Base-by-base conservation (phyloP, 2,797 vertebrate genomes). In the Falco naumanni region DNA sequence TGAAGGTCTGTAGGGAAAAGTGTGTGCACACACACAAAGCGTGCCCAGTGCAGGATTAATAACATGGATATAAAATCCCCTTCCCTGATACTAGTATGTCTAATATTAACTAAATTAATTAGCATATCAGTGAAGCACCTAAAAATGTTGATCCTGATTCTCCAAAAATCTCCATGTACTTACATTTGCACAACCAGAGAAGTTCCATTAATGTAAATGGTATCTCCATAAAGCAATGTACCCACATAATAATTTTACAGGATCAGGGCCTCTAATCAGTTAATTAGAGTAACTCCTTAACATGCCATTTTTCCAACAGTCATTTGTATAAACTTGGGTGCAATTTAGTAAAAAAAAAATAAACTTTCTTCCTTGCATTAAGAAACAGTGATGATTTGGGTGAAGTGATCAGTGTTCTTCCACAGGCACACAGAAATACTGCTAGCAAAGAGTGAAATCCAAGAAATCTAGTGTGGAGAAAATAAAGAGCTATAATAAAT, bases 11-110 rank as follows among this genome's bases (percentile, higher is more conserved):
- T 25, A 13, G 10, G 43, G 29, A 53, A 56, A 7, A 74, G 15
- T 5, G 14, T 1, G 41, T 3, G 10, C 5, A 7, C 31, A 29
- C 0, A 19, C 63, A 34, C 1, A 14, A 29, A 77, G 43, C 11
- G 22, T 10, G 9, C 5, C 33, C 29, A 31, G 21, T 9, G 34
- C 47, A 24, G 34, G 19, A 34, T 3, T 29, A 33, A 54, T 28
- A 51, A 53, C 12, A 21, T 2, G 7, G 26, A 11, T 33, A 3
- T 19, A 22, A 63, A 64, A 51, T 18, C 34, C 39, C 29, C 64
- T 48, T 29, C 37, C 3, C 20, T 37, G 8, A 24, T n/a, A 25
- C 7, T 9, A 9, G 19, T 5, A 14, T 10, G 24, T 19, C 54
- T 25, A 10, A 28, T 43, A 43, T 43, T 43, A 43, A 43, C 41